Evolutionary conservation across 2,888 invertebrate species (phyloP), one percentile per base, ranked within the genome.

Genomic region (Calliopum simillimum): DNA sequence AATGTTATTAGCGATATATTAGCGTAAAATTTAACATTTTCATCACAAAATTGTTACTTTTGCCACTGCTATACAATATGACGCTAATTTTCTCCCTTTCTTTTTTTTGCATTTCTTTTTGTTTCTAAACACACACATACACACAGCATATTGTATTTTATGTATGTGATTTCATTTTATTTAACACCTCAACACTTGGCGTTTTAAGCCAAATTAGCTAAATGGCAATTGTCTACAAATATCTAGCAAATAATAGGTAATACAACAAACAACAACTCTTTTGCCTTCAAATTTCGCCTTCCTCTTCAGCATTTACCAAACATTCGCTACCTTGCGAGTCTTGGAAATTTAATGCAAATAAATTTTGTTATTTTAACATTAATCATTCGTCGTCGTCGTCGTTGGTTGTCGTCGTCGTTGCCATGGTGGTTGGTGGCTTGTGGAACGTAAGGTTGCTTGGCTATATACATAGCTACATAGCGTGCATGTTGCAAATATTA

Each of bases 401-500:
- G 59, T 6, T 19, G 21, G 21, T 8, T 6, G 23, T 25, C 59
- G 4, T 4, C 4, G 33, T 8, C 33, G 33, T 33, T 33, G 33
- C 8, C 33, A 33, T 33, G 33, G 33, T 8, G 33, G 33, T 2
- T 33, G 33, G 33, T 8, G 33, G 33, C 8, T 33, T 33, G 33
- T 33, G 33, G 33, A 33, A 33, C 33, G 33, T 33, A 33, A 33
- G 33, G 33, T 33, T 33, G 33, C 77, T 78, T 79, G 79, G 79
- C 75, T 80, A n/a, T n/a, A n/a, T n/a, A n/a, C n/a, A n/a, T n/a
- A n/a, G n/a, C n/a, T n/a, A n/a, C n/a, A n/a, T n/a, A 78, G 80
- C 80, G 81, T 81, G 80, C 80, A 75, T 77, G 80, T 79, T 79
- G 80, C 80, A 80, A 80, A 80, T 81, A 81, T 81, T 80, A 81